A percentile compares a stretch with the other conserved stretches of the same genome.
These are phyloP conservation scores for Ailurus styani DNA, from an alignment of 2,113 vertebrate genomes.

Conservation along the genomic window DNA sequence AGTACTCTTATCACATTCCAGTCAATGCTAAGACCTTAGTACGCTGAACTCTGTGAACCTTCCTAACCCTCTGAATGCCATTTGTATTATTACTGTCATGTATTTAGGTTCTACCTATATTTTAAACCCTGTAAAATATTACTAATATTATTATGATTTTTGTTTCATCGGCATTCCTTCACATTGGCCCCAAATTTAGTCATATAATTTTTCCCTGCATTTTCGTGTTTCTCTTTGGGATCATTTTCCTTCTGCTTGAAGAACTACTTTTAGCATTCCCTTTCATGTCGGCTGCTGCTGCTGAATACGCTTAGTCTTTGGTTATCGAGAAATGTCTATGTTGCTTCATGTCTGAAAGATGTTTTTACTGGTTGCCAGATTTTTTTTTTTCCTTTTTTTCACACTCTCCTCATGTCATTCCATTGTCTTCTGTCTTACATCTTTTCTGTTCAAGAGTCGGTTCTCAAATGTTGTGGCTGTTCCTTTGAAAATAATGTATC, in stretches of 20 bases:
- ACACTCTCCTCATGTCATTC: not conserved
- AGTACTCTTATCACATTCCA: not conserved
- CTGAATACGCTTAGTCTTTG: not conserved
- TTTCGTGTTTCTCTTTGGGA: not conserved
- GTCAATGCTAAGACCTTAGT: not conserved
- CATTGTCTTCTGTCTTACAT: not conserved
- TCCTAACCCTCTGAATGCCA: not conserved
- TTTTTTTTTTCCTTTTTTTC: not conserved
- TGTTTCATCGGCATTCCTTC: not conserved
- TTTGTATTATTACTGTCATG: not conserved
- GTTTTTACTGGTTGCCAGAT: not conserved
- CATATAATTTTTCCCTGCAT: not conserved
- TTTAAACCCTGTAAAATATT: not conserved
- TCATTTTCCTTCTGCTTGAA: not conserved
- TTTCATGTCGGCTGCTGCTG: not conserved
- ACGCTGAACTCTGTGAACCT: not conserved
- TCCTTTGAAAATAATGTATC: conserved; percentile 1
- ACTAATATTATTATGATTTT: not conserved
- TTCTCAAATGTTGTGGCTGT: not conserved
- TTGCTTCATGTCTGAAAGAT: conserved; percentile 8
- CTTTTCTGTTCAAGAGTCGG: not conserved
- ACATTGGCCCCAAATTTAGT: not conserved
- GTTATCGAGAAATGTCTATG: not conserved
- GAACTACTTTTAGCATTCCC: not conserved
- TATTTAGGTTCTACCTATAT: not conserved